Base-by-base conservation (phyloP, 2,888 invertebrate genomes). In the Nemapogon koenigi region DNA sequence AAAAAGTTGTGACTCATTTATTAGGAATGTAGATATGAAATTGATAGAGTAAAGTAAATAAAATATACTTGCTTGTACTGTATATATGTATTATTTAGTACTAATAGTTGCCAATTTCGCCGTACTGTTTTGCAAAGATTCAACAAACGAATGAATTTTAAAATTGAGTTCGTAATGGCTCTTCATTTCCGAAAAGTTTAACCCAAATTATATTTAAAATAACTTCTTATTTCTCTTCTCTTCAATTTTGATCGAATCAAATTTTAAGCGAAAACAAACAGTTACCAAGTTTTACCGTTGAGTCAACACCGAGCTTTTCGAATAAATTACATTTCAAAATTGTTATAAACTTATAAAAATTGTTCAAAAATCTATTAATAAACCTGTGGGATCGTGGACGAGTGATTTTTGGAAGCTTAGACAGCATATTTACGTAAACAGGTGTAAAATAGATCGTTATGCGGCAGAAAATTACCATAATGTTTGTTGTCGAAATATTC, bases 401-500 rank as follows among this genome's bases (percentile, higher is more conserved):
- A 28, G 18, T 17, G 37, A 28, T 26, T 64, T 61, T 58, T 55
- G 57, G 55, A 51, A 57, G 62, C 66, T 63, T 59, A 63, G 62
- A 52, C 59, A 52, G 54, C 59, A 52, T 64, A 68, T 70, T 71
- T 69, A 64, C 65, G 66, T 69, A 72, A 70, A 72, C 71, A 72
- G 70, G 71, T 72, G 70, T 68, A 71, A 68, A 71, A 67, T 62
- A 59, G 63, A 65, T 66, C 66, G 64, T 70, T 69, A 67, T 62
- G 61, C 58, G 63, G 58, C 57, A 52, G 55, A 59, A 32, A n/a
- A 73, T 73, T 73, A 71, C 59, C 73, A 73, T 73, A 72, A 71
- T 69, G 69, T 72, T 71, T 69, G 69, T 66, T 67, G 69, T 69
- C 67, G 65, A 70, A 72, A 71, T 72, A 69, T 71, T 69, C 67